A percentile compares a stretch with the other conserved stretches of the same genome.
These are phyloP conservation scores for Leptoteleia sp. DNA, from an alignment of 1,140 invertebrate genomes.

Conservation along the genomic window DNA sequence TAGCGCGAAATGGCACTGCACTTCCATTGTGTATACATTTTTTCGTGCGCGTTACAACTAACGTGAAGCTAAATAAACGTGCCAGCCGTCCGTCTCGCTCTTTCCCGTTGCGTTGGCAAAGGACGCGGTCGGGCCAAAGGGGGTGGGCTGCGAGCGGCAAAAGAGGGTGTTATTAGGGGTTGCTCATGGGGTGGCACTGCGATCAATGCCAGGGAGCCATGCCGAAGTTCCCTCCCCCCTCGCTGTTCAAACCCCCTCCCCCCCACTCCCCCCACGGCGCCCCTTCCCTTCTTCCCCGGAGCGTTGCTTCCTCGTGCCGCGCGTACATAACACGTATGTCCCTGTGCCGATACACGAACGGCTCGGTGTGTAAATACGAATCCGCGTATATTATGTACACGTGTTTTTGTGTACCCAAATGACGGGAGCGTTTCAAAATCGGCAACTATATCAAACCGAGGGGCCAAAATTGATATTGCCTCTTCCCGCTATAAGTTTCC, in stretches of 20 bases:
- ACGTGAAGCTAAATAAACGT: no score
- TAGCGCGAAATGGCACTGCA: no score
- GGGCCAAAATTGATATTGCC: conserved; percentile 56
- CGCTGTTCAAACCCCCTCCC: no score
- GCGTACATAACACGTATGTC: conserved; percentile 51
- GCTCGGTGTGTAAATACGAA: conserved; percentile 59
- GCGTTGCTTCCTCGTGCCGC: conserved; percentile 10
- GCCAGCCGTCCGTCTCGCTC: conserved; percentile 8
- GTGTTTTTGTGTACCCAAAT: conserved; percentile 55
- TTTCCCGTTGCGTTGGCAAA: conserved; percentile 76
- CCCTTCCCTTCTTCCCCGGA: conserved; percentile 11
- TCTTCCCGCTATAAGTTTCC: conserved; percentile 34
- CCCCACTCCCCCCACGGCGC: conserved; percentile 49
- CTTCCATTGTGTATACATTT: no score
- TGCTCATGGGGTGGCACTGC: conserved; percentile 78
- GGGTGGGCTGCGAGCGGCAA: conserved; percentile 67
- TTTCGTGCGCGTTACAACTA: no score
- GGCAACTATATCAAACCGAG: conserved; percentile 45
- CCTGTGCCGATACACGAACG: conserved; percentile 42
- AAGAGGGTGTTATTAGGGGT: conserved; percentile 79
- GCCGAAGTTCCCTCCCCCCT: conserved; percentile 66
- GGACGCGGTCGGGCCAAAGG: conserved; percentile 72
- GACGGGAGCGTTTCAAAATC: conserved; percentile 44
- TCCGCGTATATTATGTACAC: conserved; percentile 64
- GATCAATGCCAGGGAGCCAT: conserved; percentile 80